phyloP scores from a whole-genome alignment of 2,888 invertebrate genomes.

The Carcina quercana region DNA sequence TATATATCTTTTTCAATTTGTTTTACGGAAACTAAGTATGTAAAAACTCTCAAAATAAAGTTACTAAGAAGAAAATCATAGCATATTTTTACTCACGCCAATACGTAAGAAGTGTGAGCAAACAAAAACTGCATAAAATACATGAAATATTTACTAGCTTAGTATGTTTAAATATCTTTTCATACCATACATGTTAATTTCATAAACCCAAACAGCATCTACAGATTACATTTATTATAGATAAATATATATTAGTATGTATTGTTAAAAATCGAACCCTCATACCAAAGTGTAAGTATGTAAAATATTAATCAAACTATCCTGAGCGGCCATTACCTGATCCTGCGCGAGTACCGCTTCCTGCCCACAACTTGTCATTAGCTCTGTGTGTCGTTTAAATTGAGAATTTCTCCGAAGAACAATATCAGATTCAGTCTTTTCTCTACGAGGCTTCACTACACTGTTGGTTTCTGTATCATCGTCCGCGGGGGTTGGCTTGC shows the following conservation, averaged over 20 bases:
- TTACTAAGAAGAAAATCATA: background rate
- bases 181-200: too few relatives aligned
- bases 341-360: conserved; percentile 73
- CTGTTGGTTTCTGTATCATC: conserved; percentile 39
- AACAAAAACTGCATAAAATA: conserved; percentile 12
- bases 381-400: conserved; percentile 59
- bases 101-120: conserved; percentile 69
- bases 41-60: background rate
- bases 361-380: conserved; percentile 61
- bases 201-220: background rate
- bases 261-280: conserved; percentile 61
- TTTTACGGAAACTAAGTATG: too few relatives aligned
- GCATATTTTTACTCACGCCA: conserved; percentile 66
- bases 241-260: too few relatives aligned
- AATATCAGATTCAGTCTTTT: conserved; percentile 93
- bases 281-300: conserved; percentile 59
- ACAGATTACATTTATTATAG: conserved; percentile 8
- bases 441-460: conserved; percentile 81
- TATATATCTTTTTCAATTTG: too few relatives aligned
- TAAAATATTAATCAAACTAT: conserved; percentile 56
- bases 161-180: too few relatives aligned
- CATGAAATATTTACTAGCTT: too few relatives aligned
- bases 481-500: conserved; percentile 24
- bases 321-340: conserved; percentile 68
- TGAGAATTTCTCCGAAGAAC: conserved; percentile 78